phyloP scores from a whole-genome alignment of 1,140 invertebrate species.

The Diorhabda elongata region DNA sequence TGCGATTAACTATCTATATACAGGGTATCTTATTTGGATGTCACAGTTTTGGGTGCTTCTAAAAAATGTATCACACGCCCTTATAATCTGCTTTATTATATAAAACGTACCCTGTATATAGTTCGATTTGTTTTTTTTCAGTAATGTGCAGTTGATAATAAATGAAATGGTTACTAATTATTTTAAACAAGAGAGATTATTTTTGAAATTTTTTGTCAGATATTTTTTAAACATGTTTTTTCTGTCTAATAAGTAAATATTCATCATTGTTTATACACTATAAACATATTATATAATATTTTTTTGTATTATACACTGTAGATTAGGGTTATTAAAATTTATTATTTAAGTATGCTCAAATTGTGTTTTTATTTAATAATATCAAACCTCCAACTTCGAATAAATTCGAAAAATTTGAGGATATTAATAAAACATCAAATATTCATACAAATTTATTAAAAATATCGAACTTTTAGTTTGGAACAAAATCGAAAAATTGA shows the following conservation, averaged over 20 bases:
- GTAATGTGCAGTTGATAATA: slow-evolving; percentile 15
- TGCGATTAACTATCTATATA: slow-evolving; percentile 14
- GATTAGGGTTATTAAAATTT: slow-evolving; percentile 33
- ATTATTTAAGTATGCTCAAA: slow-evolving; percentile 17
- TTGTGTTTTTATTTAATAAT: background rate
- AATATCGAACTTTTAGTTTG: too few species aligned
- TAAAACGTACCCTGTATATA: slow-evolving; percentile 11
- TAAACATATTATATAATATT: slow-evolving; percentile 41
- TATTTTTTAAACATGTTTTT: slow-evolving; percentile 7
- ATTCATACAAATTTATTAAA: too few species aligned
- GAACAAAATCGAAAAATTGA: too few species aligned
- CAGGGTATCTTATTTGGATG: slow-evolving; percentile 6
- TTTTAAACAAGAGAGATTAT: slow-evolving; percentile 14
- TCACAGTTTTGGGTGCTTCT: background rate
- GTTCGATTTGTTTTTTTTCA: slow-evolving; percentile 16
- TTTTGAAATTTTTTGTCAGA: slow-evolving; percentile 11
- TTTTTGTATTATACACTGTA: slow-evolving; percentile 43
- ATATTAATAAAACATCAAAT: too few species aligned
- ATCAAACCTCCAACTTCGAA: too few species aligned
- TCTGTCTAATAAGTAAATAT: slow-evolving; percentile 10
- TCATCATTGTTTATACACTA: slow-evolving; percentile 38
- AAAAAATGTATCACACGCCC: background rate
- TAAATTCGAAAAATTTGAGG: too few species aligned
- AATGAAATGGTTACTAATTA: slow-evolving; percentile 11
- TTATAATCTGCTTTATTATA: background rate